phyloP scores from a whole-genome alignment of 2,797 vertebrate species.

The Enteromius afrohamiltoni region DNA sequence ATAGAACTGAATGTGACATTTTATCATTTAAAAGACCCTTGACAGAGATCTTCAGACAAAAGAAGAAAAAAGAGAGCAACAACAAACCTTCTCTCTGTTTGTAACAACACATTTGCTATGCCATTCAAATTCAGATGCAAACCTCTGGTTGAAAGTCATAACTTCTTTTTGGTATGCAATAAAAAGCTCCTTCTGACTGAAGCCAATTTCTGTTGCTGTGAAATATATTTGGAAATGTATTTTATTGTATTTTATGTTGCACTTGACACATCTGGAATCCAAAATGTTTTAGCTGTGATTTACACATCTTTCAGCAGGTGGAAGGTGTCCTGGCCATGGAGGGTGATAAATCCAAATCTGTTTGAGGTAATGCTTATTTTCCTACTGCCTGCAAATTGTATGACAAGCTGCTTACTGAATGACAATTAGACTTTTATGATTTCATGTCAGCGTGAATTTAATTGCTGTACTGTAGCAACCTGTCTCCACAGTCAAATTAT shows the following conservation, averaged over 20 bases:
- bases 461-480: conserved; percentile 45
- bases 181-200: conserved; percentile 37
- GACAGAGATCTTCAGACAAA: neutral
- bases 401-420: conserved; percentile 44
- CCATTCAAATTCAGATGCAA: conserved; percentile 42
- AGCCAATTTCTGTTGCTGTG: conserved; percentile 45
- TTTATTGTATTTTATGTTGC: conserved; percentile 45
- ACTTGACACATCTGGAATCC: conserved; percentile 55
- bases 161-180: conserved; percentile 41
- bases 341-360: conserved; percentile 55
- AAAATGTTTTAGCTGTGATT: conserved; percentile 55
- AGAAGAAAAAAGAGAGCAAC: neutral
- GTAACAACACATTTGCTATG: conserved; percentile 11
- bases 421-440: conserved; percentile 44
- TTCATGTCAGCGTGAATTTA: conserved; percentile 50
- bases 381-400: conserved; percentile 35
- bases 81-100: neutral
- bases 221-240: conserved; percentile 45
- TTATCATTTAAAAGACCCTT: conserved; percentile 20
- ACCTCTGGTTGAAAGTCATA: conserved; percentile 44
- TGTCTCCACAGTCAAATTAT: conserved; percentile 21
- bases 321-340: conserved; percentile 35
- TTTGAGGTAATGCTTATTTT: conserved; percentile 47
- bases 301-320: conserved; percentile 50
- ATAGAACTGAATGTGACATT: conserved; percentile 17